A percentile compares a stretch with the other conserved stretches of the same genome.
Evolutionary conservation across 2,113 vertebrate species (phyloP).

Genomic region (Podocnemis expansa): DNA sequence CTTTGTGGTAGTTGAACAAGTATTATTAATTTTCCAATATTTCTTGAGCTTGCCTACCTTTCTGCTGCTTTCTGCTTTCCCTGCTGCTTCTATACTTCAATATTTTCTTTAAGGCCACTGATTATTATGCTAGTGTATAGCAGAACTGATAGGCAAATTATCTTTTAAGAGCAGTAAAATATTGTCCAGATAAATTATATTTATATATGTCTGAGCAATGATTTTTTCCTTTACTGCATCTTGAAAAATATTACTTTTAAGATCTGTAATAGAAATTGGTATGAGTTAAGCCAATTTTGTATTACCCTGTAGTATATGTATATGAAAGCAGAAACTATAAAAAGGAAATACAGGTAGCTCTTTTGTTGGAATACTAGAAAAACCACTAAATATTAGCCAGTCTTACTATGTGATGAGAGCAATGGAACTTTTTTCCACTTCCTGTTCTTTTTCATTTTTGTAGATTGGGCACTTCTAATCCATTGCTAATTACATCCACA

Average conservation of each 20-base stretch:
- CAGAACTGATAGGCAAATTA: constrained; percentile 78
- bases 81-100: constrained; percentile 51
- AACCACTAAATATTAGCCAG: constrained; percentile 11
- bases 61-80: no score
- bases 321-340: constrained; percentile 21
- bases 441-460: constrained; percentile 27
- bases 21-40: neutral
- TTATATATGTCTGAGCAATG: constrained; percentile 59
- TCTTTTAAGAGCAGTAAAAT: constrained; percentile 75
- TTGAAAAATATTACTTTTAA: constrained; percentile 66
- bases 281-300: constrained; percentile 48
- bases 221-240: constrained; percentile 49
- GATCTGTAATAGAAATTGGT: constrained; percentile 50
- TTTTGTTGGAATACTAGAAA: constrained; percentile 16
- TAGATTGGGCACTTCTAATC: neutral
- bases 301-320: neutral
- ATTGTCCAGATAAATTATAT: constrained; percentile 70
- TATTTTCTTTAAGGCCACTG: constrained; percentile 75
- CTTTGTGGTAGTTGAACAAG: neutral
- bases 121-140: constrained; percentile 76
- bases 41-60: constrained; percentile 12
- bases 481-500: neutral
- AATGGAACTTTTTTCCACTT: neutral
- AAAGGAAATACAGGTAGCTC: constrained; percentile 31
- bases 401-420: neutral